phyloP scores from a whole-genome alignment of 2,888 invertebrate genomes.

The Sarcophaga variegata region DNA sequence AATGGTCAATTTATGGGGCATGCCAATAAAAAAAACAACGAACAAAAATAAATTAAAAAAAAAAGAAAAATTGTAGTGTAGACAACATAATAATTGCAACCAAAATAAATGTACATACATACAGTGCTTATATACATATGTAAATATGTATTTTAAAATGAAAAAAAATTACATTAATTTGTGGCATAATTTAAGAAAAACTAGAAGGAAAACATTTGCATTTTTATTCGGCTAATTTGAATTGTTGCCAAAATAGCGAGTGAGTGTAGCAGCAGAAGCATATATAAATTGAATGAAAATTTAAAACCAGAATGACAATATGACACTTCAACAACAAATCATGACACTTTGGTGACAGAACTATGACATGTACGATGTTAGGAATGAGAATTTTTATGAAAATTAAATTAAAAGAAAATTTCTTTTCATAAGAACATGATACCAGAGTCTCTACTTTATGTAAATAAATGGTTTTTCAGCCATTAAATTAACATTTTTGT shows the following conservation, averaged over 20 bases:
- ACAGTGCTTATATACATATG: neutral
- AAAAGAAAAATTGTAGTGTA: neutral
- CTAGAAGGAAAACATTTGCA: neutral
- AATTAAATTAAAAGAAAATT: constrained; percentile 29
- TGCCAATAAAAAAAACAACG: neutral
- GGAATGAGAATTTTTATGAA: constrained; percentile 1
- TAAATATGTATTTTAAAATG: neutral
- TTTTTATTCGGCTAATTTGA: constrained; percentile 48
- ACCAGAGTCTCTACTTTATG: neutral
- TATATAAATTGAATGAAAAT: constrained; percentile 18
- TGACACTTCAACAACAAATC: constrained; percentile 68
- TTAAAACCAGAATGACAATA: constrained; percentile 30
- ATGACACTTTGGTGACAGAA: constrained; percentile 65
- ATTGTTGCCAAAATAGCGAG: constrained; percentile 55
- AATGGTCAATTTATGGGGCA: constrained; percentile 61
- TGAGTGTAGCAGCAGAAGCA: constrained; percentile 5
- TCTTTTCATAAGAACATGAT: constrained; percentile 29
- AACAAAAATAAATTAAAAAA: constrained; percentile 22
- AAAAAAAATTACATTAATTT: neutral
- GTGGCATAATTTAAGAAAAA: no score
- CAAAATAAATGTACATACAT: neutral
- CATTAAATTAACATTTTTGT: constrained; percentile 42
- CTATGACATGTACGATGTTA: constrained; percentile 56
- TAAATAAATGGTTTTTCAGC: neutral
- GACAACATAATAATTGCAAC: constrained; percentile 11